These are phyloP conservation scores for Avahi laniger DNA, from an alignment of 2,797 vertebrate genomes.

Conservation along the genomic window DNA sequence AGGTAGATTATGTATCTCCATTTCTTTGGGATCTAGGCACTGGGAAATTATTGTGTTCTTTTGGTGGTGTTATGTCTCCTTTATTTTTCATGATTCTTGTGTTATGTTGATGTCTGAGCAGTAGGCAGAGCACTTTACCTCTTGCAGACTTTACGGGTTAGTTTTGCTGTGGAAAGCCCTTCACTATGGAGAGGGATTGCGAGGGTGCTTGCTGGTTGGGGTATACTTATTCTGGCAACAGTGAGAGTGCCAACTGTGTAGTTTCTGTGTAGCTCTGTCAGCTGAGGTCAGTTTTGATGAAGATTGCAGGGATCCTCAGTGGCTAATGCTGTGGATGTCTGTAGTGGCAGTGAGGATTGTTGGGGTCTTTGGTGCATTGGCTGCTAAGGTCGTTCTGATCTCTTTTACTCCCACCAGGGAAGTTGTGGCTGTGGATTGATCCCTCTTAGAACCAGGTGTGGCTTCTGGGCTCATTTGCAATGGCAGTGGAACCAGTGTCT, in stretches of 20 bases:
- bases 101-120: background rate
- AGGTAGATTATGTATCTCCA: background rate
- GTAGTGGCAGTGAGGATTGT: background rate
- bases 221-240: background rate
- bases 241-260: background rate
- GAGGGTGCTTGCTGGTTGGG: background rate
- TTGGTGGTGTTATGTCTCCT: background rate
- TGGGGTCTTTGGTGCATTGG: background rate
- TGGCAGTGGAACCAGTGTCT: background rate
- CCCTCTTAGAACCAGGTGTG: background rate
- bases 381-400: background rate
- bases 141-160: background rate
- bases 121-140: background rate
- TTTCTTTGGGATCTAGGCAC: background rate
- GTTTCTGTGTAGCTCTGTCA: background rate
- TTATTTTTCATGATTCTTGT: background rate
- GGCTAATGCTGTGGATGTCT: background rate
- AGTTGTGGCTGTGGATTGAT: background rate
- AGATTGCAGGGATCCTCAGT: background rate
- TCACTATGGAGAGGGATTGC: background rate
- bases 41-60: background rate
- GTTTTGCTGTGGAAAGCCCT: background rate
- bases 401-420: background rate
- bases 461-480: background rate
- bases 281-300: background rate